Evolutionary conservation across 2,888 invertebrate genomes (phyloP).

Genomic region (Rhogogaster chlorosoma): DNA sequence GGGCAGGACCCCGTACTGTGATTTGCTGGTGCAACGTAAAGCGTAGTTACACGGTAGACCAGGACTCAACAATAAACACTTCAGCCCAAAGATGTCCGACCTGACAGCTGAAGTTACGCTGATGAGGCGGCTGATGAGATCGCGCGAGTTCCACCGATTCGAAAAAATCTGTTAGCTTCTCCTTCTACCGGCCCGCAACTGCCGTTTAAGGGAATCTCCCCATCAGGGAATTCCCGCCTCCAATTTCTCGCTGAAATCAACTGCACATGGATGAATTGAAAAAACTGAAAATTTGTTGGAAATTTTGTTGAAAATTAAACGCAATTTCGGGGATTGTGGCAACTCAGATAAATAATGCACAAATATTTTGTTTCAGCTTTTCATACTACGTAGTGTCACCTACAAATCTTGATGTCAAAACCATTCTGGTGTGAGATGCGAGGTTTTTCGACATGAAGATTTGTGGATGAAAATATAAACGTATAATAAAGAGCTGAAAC

Average conservation of each 20-base stretch:
- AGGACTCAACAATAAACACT: slow-evolving; percentile 64
- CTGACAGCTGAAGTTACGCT: slow-evolving; percentile 70
- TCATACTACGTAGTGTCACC: too few relatives aligned
- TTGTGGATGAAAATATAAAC: too few relatives aligned
- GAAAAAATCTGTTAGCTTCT: slow-evolving; percentile 46
- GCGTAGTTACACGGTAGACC: slow-evolving; percentile 42
- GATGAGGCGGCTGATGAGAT: slow-evolving; percentile 65
- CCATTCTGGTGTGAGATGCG: too few relatives aligned
- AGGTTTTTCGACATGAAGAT: too few relatives aligned
- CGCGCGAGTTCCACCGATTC: slow-evolving; percentile 48
- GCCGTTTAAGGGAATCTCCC: slow-evolving; percentile 46
- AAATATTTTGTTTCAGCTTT: too few relatives aligned
- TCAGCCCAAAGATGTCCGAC: slow-evolving; percentile 62
- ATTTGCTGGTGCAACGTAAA: slow-evolving; percentile 47
- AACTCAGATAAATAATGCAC: too few relatives aligned
- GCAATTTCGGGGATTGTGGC: too few relatives aligned
- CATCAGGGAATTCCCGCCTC: neutral
- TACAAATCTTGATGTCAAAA: too few relatives aligned
- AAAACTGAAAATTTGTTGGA: neutral
- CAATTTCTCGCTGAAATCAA: slow-evolving; percentile 4
- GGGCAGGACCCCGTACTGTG: neutral
- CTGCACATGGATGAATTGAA: too few relatives aligned
- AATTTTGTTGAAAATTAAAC: too few relatives aligned
- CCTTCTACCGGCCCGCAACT: neutral
- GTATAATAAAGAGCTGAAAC: too few relatives aligned